Conservation (phyloP, 2,888 invertebrate genomes). For the Masnerella sp. region DNA sequence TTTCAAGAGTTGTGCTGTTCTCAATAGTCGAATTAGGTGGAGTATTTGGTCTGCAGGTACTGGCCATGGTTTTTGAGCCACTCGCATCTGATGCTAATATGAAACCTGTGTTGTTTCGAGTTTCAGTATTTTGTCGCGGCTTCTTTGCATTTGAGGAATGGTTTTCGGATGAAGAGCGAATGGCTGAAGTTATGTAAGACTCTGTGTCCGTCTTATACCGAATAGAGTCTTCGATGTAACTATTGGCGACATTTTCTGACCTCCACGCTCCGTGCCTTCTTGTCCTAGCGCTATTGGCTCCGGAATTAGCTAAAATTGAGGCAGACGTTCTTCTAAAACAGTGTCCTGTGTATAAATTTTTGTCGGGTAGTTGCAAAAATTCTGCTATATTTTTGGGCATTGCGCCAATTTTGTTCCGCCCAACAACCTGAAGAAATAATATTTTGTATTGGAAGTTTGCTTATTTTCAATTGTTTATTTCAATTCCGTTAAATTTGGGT, state of each 20-base stretch:
- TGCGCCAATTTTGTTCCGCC: conserved; percentile 6
- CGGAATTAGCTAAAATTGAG: conserved; percentile 9
- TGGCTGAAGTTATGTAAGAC: background rate
- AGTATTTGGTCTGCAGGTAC: too few relatives aligned
- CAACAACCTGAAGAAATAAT: conserved; percentile 9
- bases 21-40: background rate
- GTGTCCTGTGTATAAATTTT: background rate
- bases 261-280: conserved; percentile 11
- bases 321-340: conserved; percentile 4
- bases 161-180: too few relatives aligned
- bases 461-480: too few relatives aligned
- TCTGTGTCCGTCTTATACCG: conserved; percentile 1
- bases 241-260: too few relatives aligned
- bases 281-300: conserved; percentile 11
- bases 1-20: too few relatives aligned
- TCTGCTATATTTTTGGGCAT: conserved; percentile 12
- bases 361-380: conserved; percentile 1
- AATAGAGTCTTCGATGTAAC: conserved; percentile 17
- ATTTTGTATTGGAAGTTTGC: conserved; percentile 3
- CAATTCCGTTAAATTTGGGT: too few relatives aligned
- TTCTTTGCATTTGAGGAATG: too few relatives aligned
- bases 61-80: too few relatives aligned
- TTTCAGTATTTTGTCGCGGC: too few relatives aligned
- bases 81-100: too few relatives aligned
- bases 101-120: too few relatives aligned